Percentiles rank a stretch among this genome's conserved stretches.
These are phyloP conservation scores for Vannuccia rotundouncinata DNA, from an alignment of 2,888 invertebrate genomes.

Conservation along the genomic window DNA sequence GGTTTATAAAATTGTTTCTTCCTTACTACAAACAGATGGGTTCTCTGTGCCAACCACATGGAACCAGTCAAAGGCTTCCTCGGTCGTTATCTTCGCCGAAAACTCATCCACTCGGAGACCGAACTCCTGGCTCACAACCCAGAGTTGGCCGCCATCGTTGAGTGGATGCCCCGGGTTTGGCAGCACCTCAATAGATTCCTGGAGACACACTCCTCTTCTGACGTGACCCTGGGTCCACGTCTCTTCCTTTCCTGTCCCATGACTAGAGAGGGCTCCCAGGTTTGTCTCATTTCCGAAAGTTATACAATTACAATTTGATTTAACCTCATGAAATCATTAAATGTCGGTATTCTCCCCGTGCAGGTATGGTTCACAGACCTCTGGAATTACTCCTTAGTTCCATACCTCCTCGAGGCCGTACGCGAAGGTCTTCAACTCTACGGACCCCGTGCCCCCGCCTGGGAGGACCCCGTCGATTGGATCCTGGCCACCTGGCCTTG, in stretches of 20 bases:
- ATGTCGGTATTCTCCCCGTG: too few species aligned
- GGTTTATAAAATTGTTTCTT: not conserved
- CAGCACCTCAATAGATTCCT: constrained; percentile 86
- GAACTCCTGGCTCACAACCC: constrained; percentile 61
- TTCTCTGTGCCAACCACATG: constrained; percentile 88
- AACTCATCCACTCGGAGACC: constrained; percentile 73
- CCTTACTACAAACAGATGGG: constrained; percentile 64
- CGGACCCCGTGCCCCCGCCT: constrained; percentile 65
- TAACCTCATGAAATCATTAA: too few species aligned
- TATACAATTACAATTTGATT: too few species aligned
- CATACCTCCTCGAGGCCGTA: constrained; percentile 86
- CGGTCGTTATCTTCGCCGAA: constrained; percentile 71
- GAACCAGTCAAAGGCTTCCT: constrained; percentile 93
- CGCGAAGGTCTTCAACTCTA: constrained; percentile 71
- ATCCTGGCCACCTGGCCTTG: constrained; percentile 88
- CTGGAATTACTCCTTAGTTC: constrained; percentile 95
- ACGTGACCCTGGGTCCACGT: constrained; percentile 80
- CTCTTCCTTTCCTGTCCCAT: constrained; percentile 66
- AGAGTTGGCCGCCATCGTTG: constrained; percentile 62
- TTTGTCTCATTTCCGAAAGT: too few species aligned
- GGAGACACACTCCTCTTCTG: constrained; percentile 90
- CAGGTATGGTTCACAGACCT: constrained; percentile 99
- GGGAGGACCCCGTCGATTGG: constrained; percentile 87
- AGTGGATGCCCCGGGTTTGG: constrained; percentile 92
- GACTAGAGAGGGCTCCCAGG: constrained; percentile 67